phyloP scores from a whole-genome alignment of 2,888 invertebrate species.

The Platycheirus rosarum region DNA sequence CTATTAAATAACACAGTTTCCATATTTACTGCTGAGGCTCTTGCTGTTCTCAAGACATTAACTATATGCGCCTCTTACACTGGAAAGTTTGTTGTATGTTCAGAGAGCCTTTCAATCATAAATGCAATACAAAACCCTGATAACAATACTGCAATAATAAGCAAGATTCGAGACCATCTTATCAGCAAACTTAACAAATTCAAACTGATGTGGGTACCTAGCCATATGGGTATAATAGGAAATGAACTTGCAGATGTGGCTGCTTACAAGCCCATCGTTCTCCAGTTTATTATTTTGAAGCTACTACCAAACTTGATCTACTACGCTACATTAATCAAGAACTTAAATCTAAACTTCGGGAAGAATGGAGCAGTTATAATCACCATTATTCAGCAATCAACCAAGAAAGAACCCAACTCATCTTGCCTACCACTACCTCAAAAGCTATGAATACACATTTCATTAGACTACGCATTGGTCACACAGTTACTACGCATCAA shows the following conservation, averaged over 20 bases:
- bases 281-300: conserved; percentile 1
- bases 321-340: conserved; percentile 3
- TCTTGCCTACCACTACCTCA: conserved; percentile 9
- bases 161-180: neutral
- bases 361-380: conserved; percentile 1
- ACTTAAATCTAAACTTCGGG: neutral
- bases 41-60: neutral
- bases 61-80: neutral
- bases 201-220: neutral
- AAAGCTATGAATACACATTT: conserved; percentile 6
- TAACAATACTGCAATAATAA: conserved; percentile 1
- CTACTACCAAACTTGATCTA: conserved; percentile 1
- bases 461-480: conserved; percentile 5
- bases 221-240: neutral
- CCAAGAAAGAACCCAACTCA: neutral
- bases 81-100: neutral
- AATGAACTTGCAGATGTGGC: conserved; percentile 4
- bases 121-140: neutral
- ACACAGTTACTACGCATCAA: neutral
- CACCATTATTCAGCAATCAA: conserved; percentile 16
- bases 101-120: conserved; percentile 12
- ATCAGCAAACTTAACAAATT: neutral
- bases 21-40: conserved; percentile 14
- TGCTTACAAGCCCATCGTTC: neutral
- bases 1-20: neutral